Evolutionary conservation across 2,113 vertebrate genomes (phyloP).

Genomic region (Dinomys branickii): DNA sequence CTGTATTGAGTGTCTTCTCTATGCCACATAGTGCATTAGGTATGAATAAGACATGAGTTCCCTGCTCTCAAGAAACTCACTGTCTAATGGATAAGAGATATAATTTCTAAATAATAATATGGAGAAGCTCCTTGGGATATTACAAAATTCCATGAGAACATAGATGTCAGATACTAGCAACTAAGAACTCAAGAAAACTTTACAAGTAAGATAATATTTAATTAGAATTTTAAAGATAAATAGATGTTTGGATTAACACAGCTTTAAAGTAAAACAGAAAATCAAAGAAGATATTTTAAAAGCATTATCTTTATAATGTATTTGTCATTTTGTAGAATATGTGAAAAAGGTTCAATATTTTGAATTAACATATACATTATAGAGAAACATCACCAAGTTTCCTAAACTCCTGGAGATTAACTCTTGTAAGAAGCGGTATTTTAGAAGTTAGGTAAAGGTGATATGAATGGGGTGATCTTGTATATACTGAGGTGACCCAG

Average conservation of each 20-base stretch:
- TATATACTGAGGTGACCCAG: no score
- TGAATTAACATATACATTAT: not conserved
- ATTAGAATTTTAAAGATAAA: slow-evolving; percentile 31
- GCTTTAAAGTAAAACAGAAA: slow-evolving; percentile 45
- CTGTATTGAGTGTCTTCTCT: not conserved
- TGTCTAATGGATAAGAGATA: not conserved
- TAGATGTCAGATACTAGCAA: not conserved
- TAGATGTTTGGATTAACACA: not conserved
- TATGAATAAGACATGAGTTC: not conserved
- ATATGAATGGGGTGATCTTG: not conserved
- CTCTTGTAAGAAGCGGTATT: not conserved
- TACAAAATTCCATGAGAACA: slow-evolving; percentile 2
- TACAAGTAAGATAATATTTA: slow-evolving; percentile 26
- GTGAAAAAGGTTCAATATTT: not conserved
- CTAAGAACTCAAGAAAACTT: not conserved
- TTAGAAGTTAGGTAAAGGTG: not conserved
- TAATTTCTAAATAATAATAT: slow-evolving; percentile 30
- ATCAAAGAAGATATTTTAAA: not conserved
- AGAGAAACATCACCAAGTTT: not conserved
- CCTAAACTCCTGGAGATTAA: not conserved
- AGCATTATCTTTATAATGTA: not conserved
- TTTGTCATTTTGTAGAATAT: slow-evolving; percentile 35
- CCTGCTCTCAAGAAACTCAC: not conserved
- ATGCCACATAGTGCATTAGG: not conserved
- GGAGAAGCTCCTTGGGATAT: not conserved